These are phyloP conservation scores for Corythaixoides concolor DNA, from an alignment of 2,113 vertebrate species.

Conservation along the genomic window DNA sequence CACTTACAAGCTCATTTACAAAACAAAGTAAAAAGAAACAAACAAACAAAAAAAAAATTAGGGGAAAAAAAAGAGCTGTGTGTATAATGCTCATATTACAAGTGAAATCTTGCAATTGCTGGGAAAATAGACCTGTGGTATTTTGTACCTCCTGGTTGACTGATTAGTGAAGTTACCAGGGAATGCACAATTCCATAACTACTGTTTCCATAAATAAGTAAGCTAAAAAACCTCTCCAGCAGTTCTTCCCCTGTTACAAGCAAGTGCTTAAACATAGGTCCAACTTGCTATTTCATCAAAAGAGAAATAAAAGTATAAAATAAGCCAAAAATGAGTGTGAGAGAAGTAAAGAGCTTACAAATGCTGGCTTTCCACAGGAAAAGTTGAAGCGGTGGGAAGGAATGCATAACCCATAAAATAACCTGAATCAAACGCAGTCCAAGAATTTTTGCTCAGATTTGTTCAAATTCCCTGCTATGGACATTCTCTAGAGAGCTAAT, in stretches of 20 bases:
- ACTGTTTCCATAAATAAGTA: not conserved
- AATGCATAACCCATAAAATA: not conserved
- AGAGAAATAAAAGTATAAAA: not conserved
- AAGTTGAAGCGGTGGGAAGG: not conserved
- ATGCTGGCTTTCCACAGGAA: not conserved
- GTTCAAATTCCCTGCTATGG: not conserved
- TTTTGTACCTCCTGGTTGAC: not conserved
- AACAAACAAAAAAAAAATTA: not conserved
- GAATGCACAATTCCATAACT: not conserved
- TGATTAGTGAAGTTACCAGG: not conserved
- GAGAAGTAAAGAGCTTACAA: not conserved
- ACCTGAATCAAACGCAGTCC: not conserved
- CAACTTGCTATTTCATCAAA: not conserved
- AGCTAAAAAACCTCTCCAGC: not conserved
- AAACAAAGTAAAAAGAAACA: not conserved
- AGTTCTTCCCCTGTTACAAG: not conserved
- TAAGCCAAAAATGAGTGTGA: not conserved
- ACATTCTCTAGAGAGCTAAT: not conserved
- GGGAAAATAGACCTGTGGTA: not conserved
- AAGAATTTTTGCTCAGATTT: not conserved
- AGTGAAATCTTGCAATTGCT: not conserved
- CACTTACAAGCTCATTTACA: not conserved
- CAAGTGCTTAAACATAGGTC: not conserved
- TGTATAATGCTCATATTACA: not conserved
- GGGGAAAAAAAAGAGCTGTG: not conserved